Evolutionary conservation across 2,888 invertebrate species (phyloP).

Genomic region (Drosophila prolongata): DNA sequence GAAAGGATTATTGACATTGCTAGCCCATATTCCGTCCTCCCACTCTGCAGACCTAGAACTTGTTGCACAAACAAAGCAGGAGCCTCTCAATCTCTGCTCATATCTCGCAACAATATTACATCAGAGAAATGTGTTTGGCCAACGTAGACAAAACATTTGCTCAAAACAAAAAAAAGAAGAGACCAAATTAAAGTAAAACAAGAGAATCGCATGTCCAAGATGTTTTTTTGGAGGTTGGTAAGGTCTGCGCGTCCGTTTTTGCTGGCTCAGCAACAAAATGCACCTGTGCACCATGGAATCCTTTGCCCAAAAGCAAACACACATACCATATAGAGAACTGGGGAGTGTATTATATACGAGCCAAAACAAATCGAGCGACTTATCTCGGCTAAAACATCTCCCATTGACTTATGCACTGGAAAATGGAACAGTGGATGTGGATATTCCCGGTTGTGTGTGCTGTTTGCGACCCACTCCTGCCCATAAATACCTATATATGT

Average conservation of each 20-base stretch:
- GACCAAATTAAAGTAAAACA: slow-evolving; percentile 66
- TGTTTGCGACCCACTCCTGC: slow-evolving; percentile 15
- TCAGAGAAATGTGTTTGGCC: slow-evolving; percentile 69
- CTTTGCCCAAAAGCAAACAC: slow-evolving; percentile 53
- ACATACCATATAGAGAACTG: slow-evolving; percentile 5
- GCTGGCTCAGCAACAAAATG: slow-evolving; percentile 68
- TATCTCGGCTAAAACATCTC: slow-evolving; percentile 76
- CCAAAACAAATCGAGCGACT: slow-evolving; percentile 77
- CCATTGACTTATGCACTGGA: slow-evolving; percentile 80
- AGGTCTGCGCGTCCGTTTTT: slow-evolving; percentile 50
- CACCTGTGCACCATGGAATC: slow-evolving; percentile 76
- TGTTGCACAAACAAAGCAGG: slow-evolving; percentile 65
- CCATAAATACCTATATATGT: background rate
- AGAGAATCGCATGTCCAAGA: slow-evolving; percentile 51
- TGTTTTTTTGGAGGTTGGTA: slow-evolving; percentile 13
- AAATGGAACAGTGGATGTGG: slow-evolving; percentile 77
- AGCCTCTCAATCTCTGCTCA: slow-evolving; percentile 19
- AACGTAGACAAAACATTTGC: slow-evolving; percentile 70
- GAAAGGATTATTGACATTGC: background rate
- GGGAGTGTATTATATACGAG: slow-evolving; percentile 51
- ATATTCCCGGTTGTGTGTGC: slow-evolving; percentile 38
- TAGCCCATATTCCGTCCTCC: background rate
- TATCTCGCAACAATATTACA: slow-evolving; percentile 60
- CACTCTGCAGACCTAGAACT: slow-evolving; percentile 36
- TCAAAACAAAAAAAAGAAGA: slow-evolving; percentile 37